Percentiles rank a stretch among this genome's conserved stretches.
phyloP scores from a whole-genome alignment of 2,113 vertebrate species.

The Archocentrus centrarchus region DNA sequence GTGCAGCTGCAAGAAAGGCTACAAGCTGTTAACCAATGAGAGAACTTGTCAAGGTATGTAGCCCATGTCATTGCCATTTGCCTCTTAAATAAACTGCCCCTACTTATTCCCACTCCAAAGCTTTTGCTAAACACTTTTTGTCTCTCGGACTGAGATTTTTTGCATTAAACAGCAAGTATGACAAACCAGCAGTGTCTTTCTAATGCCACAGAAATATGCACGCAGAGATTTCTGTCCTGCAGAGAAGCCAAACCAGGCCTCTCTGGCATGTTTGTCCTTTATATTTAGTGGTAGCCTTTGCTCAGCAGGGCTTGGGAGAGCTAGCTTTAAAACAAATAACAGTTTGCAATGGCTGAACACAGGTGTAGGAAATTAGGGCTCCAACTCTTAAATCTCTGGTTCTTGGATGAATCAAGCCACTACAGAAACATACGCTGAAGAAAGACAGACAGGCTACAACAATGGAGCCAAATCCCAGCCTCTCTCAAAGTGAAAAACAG shows the following conservation, averaged over 20 bases:
- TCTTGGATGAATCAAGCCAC: constrained; percentile 59
- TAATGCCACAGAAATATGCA: neutral
- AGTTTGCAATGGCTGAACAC: constrained; percentile 57
- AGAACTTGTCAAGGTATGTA: constrained; percentile 93
- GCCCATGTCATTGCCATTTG: neutral
- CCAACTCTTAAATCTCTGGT: constrained; percentile 43
- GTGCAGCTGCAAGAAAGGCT: constrained; percentile 98
- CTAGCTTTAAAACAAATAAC: constrained; percentile 70
- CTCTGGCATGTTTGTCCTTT: constrained; percentile 56
- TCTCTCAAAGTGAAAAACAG: constrained; percentile 67
- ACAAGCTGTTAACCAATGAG: constrained; percentile 97
- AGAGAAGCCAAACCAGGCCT: constrained; percentile 30
- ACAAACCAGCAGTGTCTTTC: constrained; percentile 1
- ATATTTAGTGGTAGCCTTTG: constrained; percentile 57
- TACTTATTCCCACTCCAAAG: neutral
- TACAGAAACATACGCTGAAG: constrained; percentile 67
- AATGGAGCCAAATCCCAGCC: constrained; percentile 33
- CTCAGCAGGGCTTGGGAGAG: constrained; percentile 63
- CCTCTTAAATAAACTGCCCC: neutral
- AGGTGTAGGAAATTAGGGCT: constrained; percentile 74
- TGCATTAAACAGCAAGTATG: neutral
- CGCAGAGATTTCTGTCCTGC: neutral
- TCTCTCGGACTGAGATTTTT: constrained; percentile 3
- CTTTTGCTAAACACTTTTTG: neutral
- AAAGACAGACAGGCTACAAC: constrained; percentile 48